These are phyloP conservation scores for Melanostoma scalare DNA, from an alignment of 2,888 invertebrate species.

Conservation along the genomic window DNA sequence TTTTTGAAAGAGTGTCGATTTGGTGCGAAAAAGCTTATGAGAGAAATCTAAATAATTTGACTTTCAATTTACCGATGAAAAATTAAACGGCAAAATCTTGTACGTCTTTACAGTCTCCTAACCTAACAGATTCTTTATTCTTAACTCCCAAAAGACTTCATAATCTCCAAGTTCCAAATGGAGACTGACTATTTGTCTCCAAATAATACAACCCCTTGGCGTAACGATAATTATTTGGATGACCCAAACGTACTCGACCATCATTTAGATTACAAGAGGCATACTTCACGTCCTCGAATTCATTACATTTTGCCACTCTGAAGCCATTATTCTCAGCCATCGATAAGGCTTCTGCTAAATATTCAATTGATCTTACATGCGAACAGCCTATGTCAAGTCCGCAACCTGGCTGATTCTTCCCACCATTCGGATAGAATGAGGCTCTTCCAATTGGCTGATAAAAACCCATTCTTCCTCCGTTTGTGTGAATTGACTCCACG, in stretches of 20 bases:
- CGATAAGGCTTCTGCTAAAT: conserved; percentile 79
- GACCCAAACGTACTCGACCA: conserved; percentile 23
- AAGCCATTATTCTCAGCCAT: conserved; percentile 11
- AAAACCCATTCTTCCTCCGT: conserved; percentile 75
- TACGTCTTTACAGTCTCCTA: no score
- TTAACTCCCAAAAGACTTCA: no score
- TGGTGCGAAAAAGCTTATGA: no score
- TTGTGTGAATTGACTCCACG: conserved; percentile 76
- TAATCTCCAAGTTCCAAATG: conserved; percentile 6
- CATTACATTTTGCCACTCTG: conserved; percentile 12
- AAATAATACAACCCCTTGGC: conserved; percentile 32
- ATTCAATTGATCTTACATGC: conserved; percentile 79
- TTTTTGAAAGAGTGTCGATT: no score
- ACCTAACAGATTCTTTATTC: no score
- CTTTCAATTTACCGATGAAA: no score
- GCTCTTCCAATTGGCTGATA: conserved; percentile 77
- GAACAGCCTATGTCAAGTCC: conserved; percentile 77
- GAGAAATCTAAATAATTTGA: no score
- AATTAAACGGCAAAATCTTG: no score
- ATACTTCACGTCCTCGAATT: conserved; percentile 29
- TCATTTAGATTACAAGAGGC: neutral
- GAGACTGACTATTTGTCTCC: conserved; percentile 14
- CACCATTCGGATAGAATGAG: conserved; percentile 83
- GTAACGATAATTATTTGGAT: conserved; percentile 17
- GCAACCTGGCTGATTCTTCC: conserved; percentile 83